These are phyloP conservation scores for Zaprionus africanus DNA, from an alignment of 1,140 invertebrate genomes.

Conservation along the genomic window DNA sequence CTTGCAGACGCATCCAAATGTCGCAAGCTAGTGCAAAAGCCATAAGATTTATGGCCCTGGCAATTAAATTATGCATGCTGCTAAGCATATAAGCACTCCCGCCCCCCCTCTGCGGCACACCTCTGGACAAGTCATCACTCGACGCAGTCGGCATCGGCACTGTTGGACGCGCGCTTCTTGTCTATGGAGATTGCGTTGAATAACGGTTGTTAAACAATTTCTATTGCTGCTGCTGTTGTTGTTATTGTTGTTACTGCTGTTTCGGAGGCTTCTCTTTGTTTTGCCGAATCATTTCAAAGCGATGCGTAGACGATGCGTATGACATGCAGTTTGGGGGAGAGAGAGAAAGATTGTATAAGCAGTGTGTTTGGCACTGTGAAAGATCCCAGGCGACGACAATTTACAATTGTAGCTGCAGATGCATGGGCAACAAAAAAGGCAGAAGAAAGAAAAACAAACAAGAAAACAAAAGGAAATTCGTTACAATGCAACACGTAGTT, in stretches of 20 bases:
- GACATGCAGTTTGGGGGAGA: conserved; percentile 32
- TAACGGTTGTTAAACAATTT: conserved; percentile 60
- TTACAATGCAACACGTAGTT: conserved; percentile 30
- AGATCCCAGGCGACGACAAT: conserved; percentile 29
- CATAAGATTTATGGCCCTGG: conserved; percentile 67
- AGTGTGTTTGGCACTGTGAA: conserved; percentile 4
- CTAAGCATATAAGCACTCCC: conserved; percentile 50
- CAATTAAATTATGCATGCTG: conserved; percentile 75
- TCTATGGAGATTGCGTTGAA: conserved; percentile 49
- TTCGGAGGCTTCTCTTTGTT: conserved; percentile 16
- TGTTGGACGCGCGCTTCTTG: conserved; percentile 9
- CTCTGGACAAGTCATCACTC: not conserved
- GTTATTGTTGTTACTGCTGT: conserved; percentile 4
- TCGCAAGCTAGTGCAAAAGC: conserved; percentile 55
- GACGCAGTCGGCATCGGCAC: not conserved
- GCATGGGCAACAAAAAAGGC: conserved; percentile 29
- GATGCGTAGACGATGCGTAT: conserved; percentile 49
- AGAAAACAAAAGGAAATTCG: conserved; percentile 30
- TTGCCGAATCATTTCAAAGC: conserved; percentile 33
- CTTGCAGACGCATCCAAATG: conserved; percentile 57
- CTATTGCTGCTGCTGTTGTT: conserved; percentile 14
- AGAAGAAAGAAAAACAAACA: conserved; percentile 25
- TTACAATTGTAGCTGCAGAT: conserved; percentile 29
- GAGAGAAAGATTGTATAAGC: conserved; percentile 16
- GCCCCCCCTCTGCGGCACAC: not conserved